Base-by-base conservation (phyloP, 2,113 vertebrate genomes). In the Rhineura floridana region DNA sequence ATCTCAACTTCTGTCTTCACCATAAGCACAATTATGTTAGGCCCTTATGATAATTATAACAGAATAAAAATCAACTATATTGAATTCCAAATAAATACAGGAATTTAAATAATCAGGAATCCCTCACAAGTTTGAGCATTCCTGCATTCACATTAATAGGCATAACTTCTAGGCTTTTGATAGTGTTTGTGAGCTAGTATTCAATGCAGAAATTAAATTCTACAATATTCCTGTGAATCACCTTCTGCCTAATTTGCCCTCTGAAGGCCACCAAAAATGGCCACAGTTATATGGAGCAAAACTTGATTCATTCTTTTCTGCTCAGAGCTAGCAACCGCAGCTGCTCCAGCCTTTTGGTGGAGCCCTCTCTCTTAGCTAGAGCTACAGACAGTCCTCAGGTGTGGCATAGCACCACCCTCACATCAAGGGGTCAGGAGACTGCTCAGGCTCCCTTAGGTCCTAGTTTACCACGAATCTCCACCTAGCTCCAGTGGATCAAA, bases 41-140 rank as follows among this genome's bases (percentile, higher is more conserved):
- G 46, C 28, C 15, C 25, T 23, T 80, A 30, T 86, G 36, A 69
- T 87, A 42, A 12, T 44, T 81, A 44, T 33, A 44, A 4, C 44
- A 15, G 10, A 86, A 69, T 87, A 77, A 13, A 91, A 87, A 92
- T 10, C 0, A 87, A 69, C 4, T 9, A 3, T 92, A 91, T 91
- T 50, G 63, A 21, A 33, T 67, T 83, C 21, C 39, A 23, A 83
- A 70, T 28, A 72, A 52, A 72, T 84, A 36, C 12, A 1, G 30
- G 39, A 59, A 59, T 33, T 25, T 33, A 21, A 42, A 59, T 70
- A 59, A 10, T 13, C 21, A 50, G 19, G 62, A 69, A 83, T 30
- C 17, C 39, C 33, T 6, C 33, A 28, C 63, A 83, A 50, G 2
- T 50, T 3, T 70, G 65, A 42, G 44, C 48, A 30, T 55, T 36